These are phyloP conservation scores for Tenrec ecaudatus DNA, from an alignment of 2,113 vertebrate species.

Conservation along the genomic window DNA sequence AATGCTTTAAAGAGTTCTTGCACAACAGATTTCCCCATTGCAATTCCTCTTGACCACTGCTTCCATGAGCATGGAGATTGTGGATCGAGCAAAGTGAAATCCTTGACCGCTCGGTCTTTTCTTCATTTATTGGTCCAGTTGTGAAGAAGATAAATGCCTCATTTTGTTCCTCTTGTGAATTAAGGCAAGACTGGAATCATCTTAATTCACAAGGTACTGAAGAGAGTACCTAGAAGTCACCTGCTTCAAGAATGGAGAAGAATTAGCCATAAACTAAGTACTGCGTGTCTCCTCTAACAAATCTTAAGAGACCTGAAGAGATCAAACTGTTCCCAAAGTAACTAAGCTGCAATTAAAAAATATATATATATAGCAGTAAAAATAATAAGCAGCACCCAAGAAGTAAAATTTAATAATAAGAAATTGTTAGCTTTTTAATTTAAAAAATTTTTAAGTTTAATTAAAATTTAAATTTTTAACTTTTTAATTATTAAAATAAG, in stretches of 20 bases:
- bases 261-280: not conserved
- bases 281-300: not conserved
- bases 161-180: too few species aligned
- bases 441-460: too few species aligned
- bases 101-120: too few species aligned
- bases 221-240: not conserved
- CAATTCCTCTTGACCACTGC: too few species aligned
- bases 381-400: not conserved
- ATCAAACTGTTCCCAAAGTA: constrained; percentile 39
- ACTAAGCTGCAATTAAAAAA: constrained; percentile 44
- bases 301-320: constrained; percentile 19
- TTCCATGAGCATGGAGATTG: too few species aligned
- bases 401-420: constrained; percentile 30
- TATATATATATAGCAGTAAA: constrained; percentile 54
- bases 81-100: too few species aligned
- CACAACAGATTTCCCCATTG: too few species aligned
- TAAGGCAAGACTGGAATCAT: not conserved
- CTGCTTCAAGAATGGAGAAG: not conserved
- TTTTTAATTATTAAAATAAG: not conserved
- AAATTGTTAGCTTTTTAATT: not conserved
- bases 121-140: too few species aligned
- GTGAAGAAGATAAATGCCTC: not conserved
- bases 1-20: too few species aligned
- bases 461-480: too few species aligned
- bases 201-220: not conserved